Conservation (phyloP, 1,140 invertebrate genomes). For the Pachypeltis micranthus region DNA sequence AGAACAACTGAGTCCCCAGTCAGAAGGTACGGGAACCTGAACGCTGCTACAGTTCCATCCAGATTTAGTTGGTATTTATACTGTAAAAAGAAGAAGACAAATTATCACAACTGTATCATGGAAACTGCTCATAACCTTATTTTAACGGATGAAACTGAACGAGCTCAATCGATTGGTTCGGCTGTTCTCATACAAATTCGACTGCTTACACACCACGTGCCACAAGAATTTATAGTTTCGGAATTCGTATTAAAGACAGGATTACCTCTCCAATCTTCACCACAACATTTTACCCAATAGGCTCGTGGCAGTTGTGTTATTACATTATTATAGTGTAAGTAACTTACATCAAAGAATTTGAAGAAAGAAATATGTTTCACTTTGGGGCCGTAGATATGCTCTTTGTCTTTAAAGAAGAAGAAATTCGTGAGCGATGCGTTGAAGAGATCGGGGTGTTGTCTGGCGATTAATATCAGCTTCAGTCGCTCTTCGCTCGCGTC, state of each 20-base stretch:
- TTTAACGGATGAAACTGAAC: too few relatives aligned
- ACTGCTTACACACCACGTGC: too few relatives aligned
- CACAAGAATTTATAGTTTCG: too few relatives aligned
- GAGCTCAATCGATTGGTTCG: too few relatives aligned
- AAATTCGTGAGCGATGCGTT: constrained; percentile 92
- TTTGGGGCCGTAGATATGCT: constrained; percentile 73
- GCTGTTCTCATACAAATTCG: too few relatives aligned
- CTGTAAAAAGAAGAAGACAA: constrained; percentile 44
- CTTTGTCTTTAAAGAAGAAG: constrained; percentile 85
- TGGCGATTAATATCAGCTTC: constrained; percentile 66
- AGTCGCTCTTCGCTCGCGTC: constrained; percentile 77
- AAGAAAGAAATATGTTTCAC: constrained; percentile 79
- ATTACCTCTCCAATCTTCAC: too few relatives aligned
- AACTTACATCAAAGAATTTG: constrained; percentile 84
- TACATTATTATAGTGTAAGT: not conserved
- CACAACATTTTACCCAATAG: too few relatives aligned
- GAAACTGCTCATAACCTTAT: too few relatives aligned
- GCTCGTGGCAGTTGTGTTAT: too few relatives aligned
- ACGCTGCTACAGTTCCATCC: constrained; percentile 93
- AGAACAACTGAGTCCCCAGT: constrained; percentile 75
- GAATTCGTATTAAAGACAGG: too few relatives aligned
- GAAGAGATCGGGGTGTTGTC: constrained; percentile 64
- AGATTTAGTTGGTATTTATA: constrained; percentile 92
- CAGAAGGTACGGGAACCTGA: constrained; percentile 83
- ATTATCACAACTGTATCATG: too few relatives aligned